Base-by-base conservation (phyloP, 2,888 invertebrate species). In the Cryptophagus acutangulus region DNA sequence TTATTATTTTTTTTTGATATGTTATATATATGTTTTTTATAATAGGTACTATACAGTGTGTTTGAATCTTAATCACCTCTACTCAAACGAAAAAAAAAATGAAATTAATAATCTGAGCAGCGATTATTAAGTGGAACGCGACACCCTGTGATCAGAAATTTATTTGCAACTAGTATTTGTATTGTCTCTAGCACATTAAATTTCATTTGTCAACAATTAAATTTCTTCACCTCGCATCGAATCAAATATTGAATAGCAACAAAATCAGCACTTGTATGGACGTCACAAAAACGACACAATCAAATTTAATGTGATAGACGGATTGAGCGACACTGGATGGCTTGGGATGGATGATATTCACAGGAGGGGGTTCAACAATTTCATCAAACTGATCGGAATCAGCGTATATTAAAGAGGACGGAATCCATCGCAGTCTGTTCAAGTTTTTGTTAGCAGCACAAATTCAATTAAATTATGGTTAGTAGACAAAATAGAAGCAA, bases 321-420 rank as follows among this genome's bases (percentile, higher is more conserved):
- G 57, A 53, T 44, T 57, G 59, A 48, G 66, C 63, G 51, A 52
- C 47, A 58, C 60, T 66, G 58, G 70, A 64, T 47, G 81, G 81
- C 57, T 78, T 77, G 34, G 81, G 81, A 69, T 82, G 81, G 57
- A 81, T 74, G 61, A 82, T 81, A 64, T 81, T 81, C 42, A 81
- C 81, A 40, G 81, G 81, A 37, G 81, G 81, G 30, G 81, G 81
- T 48, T 79, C 78, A 56, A 78, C 76, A 51, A 80, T 72, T 52
- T 77, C 79, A 62, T 82, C 81, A 55, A 81, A 82, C 55, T 76
- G 74, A 55, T 77, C 78, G 18, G 72, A 65, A 60, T 79, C 77
- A 38, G 77, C 74, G 58, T 79, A 78, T 40, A 81, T 74, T 52
- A 81, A 61, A 40, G 79, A 81, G 44, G 79, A 81, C 57, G 81